Percentiles rank a stretch among this genome's conserved stretches.
These are phyloP conservation scores for Chesias legatella DNA, from an alignment of 2,888 invertebrate genomes.

Conservation along the genomic window DNA sequence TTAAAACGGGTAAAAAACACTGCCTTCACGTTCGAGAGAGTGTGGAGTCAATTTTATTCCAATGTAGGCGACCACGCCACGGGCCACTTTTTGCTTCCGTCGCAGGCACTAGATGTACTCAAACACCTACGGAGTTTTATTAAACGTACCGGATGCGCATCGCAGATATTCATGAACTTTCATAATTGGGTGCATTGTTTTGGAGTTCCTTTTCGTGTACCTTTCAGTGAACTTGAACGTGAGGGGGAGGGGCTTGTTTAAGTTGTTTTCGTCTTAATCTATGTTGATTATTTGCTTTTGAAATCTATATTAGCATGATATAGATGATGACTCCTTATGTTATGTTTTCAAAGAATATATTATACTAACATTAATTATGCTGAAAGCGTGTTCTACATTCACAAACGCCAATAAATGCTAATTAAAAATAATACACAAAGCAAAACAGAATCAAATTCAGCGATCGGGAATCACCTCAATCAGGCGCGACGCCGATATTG, in stretches of 20 bases:
- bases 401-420: constrained; percentile 39
- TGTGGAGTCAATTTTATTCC: constrained; percentile 81
- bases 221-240: constrained; percentile 7
- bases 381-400: background rate
- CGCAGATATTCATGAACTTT: constrained; percentile 32
- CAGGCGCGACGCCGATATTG: constrained; percentile 76
- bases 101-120: constrained; percentile 76
- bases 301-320: too few species aligned
- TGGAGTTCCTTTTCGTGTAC: constrained; percentile 27
- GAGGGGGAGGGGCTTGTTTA: constrained; percentile 1
- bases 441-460: constrained; percentile 65
- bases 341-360: too few species aligned
- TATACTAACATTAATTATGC: too few species aligned
- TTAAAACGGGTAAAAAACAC: constrained; percentile 70
- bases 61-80: constrained; percentile 78
- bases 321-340: too few species aligned
- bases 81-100: constrained; percentile 78
- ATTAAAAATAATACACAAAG: constrained; percentile 57
- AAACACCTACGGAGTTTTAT: constrained; percentile 77
- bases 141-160: constrained; percentile 48
- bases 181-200: constrained; percentile 31
- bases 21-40: constrained; percentile 78
- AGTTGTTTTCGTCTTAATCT: constrained; percentile 1
- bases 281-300: too few species aligned
- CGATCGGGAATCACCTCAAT: constrained; percentile 75